Evolutionary conservation across 2,113 vertebrate species (phyloP), one percentile per base, ranked within the genome.

Genomic region (Saguinus midas): DNA sequence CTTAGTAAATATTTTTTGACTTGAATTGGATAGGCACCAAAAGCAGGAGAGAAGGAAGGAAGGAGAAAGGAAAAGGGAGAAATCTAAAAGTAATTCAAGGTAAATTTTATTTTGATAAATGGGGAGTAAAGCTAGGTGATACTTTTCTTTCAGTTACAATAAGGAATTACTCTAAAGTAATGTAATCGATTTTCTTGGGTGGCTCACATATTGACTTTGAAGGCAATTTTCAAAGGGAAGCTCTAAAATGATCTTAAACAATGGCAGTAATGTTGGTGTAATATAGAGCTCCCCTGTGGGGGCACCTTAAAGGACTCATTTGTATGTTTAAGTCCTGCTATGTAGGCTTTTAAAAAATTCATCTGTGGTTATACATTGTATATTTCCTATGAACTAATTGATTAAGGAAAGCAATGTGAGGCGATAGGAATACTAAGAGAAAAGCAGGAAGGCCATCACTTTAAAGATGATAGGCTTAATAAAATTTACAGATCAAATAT

Each of bases 371-470:
- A 80, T 50, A 93, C 57, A 70, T 94, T 87, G 84, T 93, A 83
- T 87, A 92, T 97, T 92, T 97, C 83, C 89, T 76, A 93, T 82
- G 95, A 97, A 96, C 91, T 94, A 93, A 91, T 94, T 96, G 68
- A 37, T 95, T 94, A 80, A 32, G n/a, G 75, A 93, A 86, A 96
- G 43, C 48, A 91, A 79, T 95, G 88, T 80, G 81, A 70, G 20
- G 64, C 23, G 78, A 89, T 89, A 84, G 29, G 57, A 89, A 83
- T 79, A 90, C 73, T 12, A 81, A 95, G 52, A 68, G 66, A 88
- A 50, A 95, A 35, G 16, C 40, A 91, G 78, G 55, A 96, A 94
- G 79, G 75, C 61, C 25, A 70, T 92, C 66, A 72, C 79, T 83
- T 70, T 79, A 75, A 96, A 94, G 61, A 80, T 35, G 35, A 73